Base-by-base conservation (phyloP, 2,113 vertebrate genomes). In the Elanoides forficatus region DNA sequence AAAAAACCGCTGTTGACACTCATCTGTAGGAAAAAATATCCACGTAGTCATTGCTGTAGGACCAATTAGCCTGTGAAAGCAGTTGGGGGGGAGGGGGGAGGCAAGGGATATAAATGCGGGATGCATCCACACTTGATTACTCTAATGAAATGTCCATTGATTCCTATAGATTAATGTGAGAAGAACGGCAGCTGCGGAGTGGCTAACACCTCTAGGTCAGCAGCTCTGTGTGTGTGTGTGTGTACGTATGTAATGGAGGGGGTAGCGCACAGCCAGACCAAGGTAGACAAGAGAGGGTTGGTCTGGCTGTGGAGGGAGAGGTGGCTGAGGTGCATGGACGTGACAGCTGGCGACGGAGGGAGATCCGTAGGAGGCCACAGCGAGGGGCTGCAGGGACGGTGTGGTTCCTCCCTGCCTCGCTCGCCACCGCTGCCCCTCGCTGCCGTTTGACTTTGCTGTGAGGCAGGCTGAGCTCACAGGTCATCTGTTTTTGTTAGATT, bases 101-200 rank as follows among this genome's bases (percentile, higher is more conserved):
- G 74, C 52, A 23, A 92, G 88, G 97, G 97, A 98, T 98, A 98
- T 98, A 98, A 98, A 98, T 98, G 97, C 97, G 93, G 96, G 97
- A 97, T 94, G 98, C 98, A 98, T 98, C 98, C 97, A 97, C 98
- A 98, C 98, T 98, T 98, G 98, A 98, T 98, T 98, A 98, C 98
- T 98, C 98, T 98, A 98, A 98, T 98, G 98, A 98, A 98, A 98
- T 98, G 98, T 98, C 98, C 98, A 98, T 98, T 98, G 98, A 98
- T 98, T 98, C 98, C 96, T 97, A 98, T 98, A 98, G 98, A 98
- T 98, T 98, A 98, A 98, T 98, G 98, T 98, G 98, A 98, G 98
- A 98, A 98, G 97, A 97, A 98, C 95, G 94, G 97, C 98, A 98
- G 98, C 98, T 98, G 98, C 88, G 81, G 98, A 98, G 97, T 97